These are phyloP conservation scores for Cryptocephalus moraei DNA, from an alignment of 2,888 invertebrate species.

Conservation along the genomic window DNA sequence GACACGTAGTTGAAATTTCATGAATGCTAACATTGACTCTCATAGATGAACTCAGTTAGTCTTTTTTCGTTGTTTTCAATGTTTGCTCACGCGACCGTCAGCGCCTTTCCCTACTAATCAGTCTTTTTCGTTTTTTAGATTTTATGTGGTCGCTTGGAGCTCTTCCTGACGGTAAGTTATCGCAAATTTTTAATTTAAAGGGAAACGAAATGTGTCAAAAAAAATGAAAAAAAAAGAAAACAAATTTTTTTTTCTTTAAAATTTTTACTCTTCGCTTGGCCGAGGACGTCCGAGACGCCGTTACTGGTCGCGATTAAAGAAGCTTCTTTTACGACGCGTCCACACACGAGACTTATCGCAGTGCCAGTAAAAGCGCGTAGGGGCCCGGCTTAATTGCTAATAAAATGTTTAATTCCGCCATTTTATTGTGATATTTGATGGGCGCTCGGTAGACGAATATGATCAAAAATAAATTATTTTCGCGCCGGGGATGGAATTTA, in stretches of 20 bases:
- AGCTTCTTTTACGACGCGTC: no score
- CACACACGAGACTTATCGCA: no score
- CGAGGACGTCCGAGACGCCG: not conserved
- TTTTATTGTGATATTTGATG: not conserved
- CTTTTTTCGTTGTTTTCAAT: constrained; percentile 1
- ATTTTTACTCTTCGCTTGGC: no score
- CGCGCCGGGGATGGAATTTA: no score
- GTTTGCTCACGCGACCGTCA: constrained; percentile 5
- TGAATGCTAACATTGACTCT: constrained; percentile 34
- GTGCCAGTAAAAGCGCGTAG: no score
- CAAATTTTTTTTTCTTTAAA: no score
- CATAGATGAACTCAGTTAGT: constrained; percentile 13
- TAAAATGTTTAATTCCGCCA: not conserved
- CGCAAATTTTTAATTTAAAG: not conserved
- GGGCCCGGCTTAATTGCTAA: not conserved
- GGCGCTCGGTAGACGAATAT: constrained; percentile 1
- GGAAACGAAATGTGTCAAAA: no score
- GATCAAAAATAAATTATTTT: not conserved
- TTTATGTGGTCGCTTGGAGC: constrained; percentile 98
- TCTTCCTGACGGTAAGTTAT: constrained; percentile 88
- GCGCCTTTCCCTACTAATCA: constrained; percentile 23
- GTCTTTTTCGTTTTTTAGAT: constrained; percentile 62
- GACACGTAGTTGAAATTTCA: constrained; percentile 40
- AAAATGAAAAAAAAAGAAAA: no score
- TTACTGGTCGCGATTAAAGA: no score